Evolutionary conservation across 2,113 vertebrate genomes (phyloP).

Genomic region (Cranoglanis bouderius): DNA sequence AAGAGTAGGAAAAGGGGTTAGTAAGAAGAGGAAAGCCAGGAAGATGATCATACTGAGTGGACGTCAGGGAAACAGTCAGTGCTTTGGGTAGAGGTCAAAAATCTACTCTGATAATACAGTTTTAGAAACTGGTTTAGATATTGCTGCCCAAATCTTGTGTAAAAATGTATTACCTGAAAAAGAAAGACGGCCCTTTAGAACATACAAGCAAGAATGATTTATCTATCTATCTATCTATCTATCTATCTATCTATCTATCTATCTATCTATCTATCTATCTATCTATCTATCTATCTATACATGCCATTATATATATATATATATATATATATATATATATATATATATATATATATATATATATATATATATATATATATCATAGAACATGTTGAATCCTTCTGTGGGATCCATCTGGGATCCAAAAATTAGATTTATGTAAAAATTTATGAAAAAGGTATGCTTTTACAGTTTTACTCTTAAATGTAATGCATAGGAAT

Average conservation of each 20-base stretch:
- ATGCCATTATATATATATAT: no score
- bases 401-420: background rate
- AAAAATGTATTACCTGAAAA: conserved; percentile 27
- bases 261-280: no score
- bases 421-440: background rate
- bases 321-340: no score
- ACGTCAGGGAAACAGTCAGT: background rate
- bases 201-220: background rate
- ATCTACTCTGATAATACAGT: background rate
- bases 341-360: no score
- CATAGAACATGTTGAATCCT: background rate
- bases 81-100: background rate
- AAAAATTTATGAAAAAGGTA: background rate
- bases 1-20: conserved; percentile 68
- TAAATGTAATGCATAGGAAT: background rate
- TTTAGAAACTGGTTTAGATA: background rate
- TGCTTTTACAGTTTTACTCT: background rate
- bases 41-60: conserved; percentile 70
- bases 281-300: no score
- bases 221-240: no score
- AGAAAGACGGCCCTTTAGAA: background rate
- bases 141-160: background rate
- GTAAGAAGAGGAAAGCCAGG: conserved; percentile 69
- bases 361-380: no score
- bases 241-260: no score